Conservation (phyloP, 2,797 vertebrate species). For the Hozukius guyotensis region DNA sequence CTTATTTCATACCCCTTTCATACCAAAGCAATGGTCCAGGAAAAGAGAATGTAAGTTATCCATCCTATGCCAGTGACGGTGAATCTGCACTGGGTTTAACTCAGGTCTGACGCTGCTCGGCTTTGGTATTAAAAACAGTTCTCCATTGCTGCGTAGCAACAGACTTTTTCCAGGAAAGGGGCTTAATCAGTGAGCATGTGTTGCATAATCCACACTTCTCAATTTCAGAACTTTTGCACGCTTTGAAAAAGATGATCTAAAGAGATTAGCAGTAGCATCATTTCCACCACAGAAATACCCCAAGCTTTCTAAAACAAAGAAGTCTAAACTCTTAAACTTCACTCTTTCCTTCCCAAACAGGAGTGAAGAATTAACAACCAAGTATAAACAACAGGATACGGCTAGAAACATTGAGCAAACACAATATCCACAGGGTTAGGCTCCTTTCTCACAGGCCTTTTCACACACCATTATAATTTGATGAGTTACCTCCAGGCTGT, state of each 20-base stretch:
- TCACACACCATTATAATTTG: background rate
- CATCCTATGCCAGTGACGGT: background rate
- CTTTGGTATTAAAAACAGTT: background rate
- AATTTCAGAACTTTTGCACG: background rate
- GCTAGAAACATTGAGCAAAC: background rate
- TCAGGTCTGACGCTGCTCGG: background rate
- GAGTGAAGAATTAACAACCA: background rate
- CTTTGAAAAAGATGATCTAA: constrained; percentile 3
- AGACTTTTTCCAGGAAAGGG: background rate
- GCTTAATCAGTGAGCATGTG: background rate
- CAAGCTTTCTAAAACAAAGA: background rate
- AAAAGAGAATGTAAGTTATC: background rate
- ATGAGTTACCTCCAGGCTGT: constrained; percentile 1
- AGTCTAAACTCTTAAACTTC: background rate
- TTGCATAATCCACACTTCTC: background rate
- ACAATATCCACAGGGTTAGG: background rate
- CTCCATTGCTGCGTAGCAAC: background rate
- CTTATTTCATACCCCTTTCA: background rate
- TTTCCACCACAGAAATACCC: background rate
- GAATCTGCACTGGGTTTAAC: background rate
- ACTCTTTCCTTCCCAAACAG: background rate
- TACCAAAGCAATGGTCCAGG: background rate
- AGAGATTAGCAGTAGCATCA: background rate
- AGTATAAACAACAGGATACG: background rate
- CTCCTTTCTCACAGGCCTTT: background rate